phyloP scores from a whole-genome alignment of 1,140 invertebrate species.

The Chironomus striatipennis region DNA sequence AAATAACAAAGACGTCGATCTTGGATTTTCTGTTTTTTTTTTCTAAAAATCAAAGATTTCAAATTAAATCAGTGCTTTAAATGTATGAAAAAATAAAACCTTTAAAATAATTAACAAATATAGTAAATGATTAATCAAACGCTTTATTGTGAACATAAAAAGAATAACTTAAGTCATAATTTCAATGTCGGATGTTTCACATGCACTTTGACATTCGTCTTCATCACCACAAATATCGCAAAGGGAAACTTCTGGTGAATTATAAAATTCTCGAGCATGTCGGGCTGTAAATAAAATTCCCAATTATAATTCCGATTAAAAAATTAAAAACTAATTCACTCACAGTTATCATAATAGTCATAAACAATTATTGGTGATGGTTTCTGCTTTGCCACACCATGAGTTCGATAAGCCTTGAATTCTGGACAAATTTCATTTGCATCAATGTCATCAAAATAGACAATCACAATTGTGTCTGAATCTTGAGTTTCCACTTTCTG shows the following conservation, averaged over 20 bases:
- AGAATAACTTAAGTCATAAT: no score
- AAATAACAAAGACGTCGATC: no score
- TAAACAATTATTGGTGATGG: constrained; percentile 80
- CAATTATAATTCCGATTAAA: not conserved
- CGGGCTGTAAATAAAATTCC: constrained; percentile 44
- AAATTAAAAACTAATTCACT: constrained; percentile 35
- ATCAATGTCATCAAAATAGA: constrained; percentile 82
- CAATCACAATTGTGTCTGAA: constrained; percentile 59
- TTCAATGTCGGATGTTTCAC: constrained; percentile 27
- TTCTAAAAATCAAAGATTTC: no score
- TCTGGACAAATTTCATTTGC: constrained; percentile 69
- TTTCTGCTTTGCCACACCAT: constrained; percentile 76
- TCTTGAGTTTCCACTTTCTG: constrained; percentile 63
- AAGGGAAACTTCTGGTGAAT: constrained; percentile 54
- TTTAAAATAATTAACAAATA: no score
- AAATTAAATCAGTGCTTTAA: no score
- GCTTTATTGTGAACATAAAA: no score
- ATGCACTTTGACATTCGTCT: constrained; percentile 52
- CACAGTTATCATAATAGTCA: constrained; percentile 87
- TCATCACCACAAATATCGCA: constrained; percentile 72
- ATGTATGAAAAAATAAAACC: no score
- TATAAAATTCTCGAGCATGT: constrained; percentile 64
- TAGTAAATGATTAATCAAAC: no score
- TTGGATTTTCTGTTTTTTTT: no score
- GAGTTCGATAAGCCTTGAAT: constrained; percentile 72